Conservation (phyloP, 2,888 invertebrate genomes). For the Meteorus colon region DNA sequence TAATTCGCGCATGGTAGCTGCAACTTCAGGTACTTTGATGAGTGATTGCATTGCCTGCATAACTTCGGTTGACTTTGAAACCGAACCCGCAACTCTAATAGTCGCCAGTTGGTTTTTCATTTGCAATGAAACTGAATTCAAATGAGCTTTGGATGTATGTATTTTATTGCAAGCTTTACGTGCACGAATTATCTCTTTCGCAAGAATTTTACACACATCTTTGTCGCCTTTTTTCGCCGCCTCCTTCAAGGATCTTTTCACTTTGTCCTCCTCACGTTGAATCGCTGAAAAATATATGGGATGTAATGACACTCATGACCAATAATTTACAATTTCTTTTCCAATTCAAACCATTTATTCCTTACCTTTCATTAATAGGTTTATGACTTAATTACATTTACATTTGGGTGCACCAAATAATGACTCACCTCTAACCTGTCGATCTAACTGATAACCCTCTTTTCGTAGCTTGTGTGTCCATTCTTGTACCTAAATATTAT, state of each 20-base stretch:
- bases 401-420: slow-evolving; percentile 30
- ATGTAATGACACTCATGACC: not conserved
- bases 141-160: slow-evolving; percentile 96
- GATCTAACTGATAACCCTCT: slow-evolving; percentile 93
- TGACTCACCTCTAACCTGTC: slow-evolving; percentile 90
- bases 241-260: slow-evolving; percentile 93
- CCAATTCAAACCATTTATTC: not conserved
- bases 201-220: slow-evolving; percentile 93
- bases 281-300: slow-evolving; percentile 79
- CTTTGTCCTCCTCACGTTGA: slow-evolving; percentile 97
- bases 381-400: slow-evolving; percentile 22
- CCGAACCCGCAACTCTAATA: slow-evolving; percentile 91
- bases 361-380: not conserved
- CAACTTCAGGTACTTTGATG: slow-evolving; percentile 92
- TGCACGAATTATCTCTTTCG: slow-evolving; percentile 93
- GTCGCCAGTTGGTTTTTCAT: slow-evolving; percentile 99
- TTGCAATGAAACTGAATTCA: slow-evolving; percentile 96
- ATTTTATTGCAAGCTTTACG: slow-evolving; percentile 92
- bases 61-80: slow-evolving; percentile 97
- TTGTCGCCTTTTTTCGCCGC: slow-evolving; percentile 96
- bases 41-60: slow-evolving; percentile 98
- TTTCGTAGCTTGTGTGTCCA: slow-evolving; percentile 96
- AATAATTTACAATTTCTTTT: not conserved
- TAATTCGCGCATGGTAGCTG: slow-evolving; percentile 96
- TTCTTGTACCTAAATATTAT: slow-evolving; percentile 88